These are phyloP conservation scores for Neocloeon triangulifer DNA, from an alignment of 1,140 invertebrate species.

Conservation along the genomic window DNA sequence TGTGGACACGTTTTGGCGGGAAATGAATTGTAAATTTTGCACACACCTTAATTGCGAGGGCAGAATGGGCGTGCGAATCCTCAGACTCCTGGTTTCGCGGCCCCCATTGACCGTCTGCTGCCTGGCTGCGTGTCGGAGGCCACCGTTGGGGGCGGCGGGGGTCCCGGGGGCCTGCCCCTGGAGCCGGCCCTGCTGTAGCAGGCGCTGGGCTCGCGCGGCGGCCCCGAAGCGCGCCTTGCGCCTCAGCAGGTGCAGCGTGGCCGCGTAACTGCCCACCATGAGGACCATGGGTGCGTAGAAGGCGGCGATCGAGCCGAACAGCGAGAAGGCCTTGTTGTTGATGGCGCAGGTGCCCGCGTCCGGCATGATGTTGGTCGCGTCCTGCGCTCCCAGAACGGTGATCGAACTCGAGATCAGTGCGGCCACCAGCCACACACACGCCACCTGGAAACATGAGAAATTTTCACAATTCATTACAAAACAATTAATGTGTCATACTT, in stretches of 20 bases:
- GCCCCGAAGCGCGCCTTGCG: conserved; percentile 9
- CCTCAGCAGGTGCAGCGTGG: conserved; percentile 65
- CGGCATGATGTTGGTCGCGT: conserved; percentile 54
- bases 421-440: conserved; percentile 62
- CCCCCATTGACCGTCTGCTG: background rate
- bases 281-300: conserved; percentile 88
- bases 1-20: too few relatives aligned
- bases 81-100: background rate
- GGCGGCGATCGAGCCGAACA: conserved; percentile 66
- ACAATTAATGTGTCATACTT: too few relatives aligned
- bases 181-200: conserved; percentile 12
- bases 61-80: too few relatives aligned
- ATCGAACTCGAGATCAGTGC: conserved; percentile 73
- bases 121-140: conserved; percentile 3
- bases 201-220: conserved; percentile 23
- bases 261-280: conserved; percentile 71
- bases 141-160: conserved; percentile 1
- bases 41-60: too few relatives aligned
- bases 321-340: conserved; percentile 66
- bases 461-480: too few relatives aligned
- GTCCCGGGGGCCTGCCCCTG: background rate
- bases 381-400: conserved; percentile 59
- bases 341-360: conserved; percentile 51
- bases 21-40: too few relatives aligned
- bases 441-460: too few relatives aligned